A percentile compares a stretch with the other conserved stretches of the same genome.
phyloP scores from a whole-genome alignment of 2,113 vertebrate genomes.

The Chaenogobius annularis region DNA sequence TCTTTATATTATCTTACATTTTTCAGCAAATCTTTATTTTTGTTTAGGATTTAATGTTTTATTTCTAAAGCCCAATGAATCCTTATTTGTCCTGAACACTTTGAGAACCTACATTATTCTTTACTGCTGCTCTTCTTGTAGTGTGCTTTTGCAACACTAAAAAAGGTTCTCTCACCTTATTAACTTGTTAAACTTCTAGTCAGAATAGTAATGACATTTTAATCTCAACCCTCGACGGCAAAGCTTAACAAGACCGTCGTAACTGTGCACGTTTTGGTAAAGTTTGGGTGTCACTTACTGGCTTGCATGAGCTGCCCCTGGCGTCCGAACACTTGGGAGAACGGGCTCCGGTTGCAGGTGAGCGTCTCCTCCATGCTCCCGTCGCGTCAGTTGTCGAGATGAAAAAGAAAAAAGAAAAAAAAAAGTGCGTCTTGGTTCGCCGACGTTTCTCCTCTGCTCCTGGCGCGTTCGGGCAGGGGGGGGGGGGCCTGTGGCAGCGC shows the following conservation, averaged over 20 bases:
- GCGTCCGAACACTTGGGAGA: conserved; percentile 82
- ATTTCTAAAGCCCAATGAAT: too few species aligned
- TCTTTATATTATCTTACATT: background rate
- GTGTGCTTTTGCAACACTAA: too few species aligned
- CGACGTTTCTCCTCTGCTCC: conserved; percentile 21
- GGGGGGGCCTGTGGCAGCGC: conserved; percentile 13
- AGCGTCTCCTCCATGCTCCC: conserved; percentile 77
- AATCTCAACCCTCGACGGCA: background rate
- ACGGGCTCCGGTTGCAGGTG: conserved; percentile 77
- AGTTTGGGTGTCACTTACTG: conserved; percentile 76
- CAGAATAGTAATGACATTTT: background rate
- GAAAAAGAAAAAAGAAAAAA: too few species aligned
- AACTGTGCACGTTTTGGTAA: background rate
- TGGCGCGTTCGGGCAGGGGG: conserved; percentile 30
- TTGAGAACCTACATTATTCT: too few species aligned
- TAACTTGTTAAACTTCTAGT: too few species aligned
- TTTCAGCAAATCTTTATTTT: background rate
- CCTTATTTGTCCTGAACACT: too few species aligned
- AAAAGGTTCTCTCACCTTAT: too few species aligned
- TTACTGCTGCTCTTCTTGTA: too few species aligned
- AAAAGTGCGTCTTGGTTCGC: conserved; percentile 25
- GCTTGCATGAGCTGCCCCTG: conserved; percentile 83
- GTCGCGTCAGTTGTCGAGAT: conserved; percentile 21
- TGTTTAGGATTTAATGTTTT: too few species aligned
- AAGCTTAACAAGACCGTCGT: background rate